Conservation (phyloP, 2,113 vertebrate species). For the Pseudolaguvia tuberculata region DNA sequence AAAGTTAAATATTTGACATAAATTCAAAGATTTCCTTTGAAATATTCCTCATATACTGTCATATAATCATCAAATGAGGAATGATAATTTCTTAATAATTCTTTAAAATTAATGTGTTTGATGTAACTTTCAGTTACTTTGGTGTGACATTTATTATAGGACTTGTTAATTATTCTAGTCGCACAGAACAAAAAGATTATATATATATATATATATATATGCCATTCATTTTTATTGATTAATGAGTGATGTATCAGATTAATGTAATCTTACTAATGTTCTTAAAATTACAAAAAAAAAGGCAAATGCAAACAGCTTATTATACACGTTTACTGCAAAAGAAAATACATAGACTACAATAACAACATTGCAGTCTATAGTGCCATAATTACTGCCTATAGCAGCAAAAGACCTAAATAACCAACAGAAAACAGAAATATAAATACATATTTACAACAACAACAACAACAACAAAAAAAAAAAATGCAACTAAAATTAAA, state of each 20-base stretch:
- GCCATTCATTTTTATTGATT: no score
- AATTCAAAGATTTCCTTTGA: neutral
- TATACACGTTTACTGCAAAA: no score
- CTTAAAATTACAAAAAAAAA: no score
- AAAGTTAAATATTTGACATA: neutral
- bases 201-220: no score
- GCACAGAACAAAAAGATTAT: neutral
- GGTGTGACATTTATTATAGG: neutral
- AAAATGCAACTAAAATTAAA: no score
- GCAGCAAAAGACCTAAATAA: neutral
- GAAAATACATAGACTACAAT: neutral
- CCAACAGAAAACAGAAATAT: neutral
- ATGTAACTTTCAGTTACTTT: neutral
- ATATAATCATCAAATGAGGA: neutral
- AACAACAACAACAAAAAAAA: no score
- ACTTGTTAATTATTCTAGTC: neutral
- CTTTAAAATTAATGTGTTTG: neutral
- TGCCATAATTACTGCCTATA: no score
- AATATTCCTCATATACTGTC: neutral
- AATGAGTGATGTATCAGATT: no score
- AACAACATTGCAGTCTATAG: no score
- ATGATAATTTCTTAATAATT: no score
- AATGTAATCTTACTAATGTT: no score
- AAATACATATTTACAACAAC: constrained; percentile 36
- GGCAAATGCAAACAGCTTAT: no score